Evolutionary conservation across 2,113 vertebrate genomes (phyloP).

Genomic region (Riparia riparia): DNA sequence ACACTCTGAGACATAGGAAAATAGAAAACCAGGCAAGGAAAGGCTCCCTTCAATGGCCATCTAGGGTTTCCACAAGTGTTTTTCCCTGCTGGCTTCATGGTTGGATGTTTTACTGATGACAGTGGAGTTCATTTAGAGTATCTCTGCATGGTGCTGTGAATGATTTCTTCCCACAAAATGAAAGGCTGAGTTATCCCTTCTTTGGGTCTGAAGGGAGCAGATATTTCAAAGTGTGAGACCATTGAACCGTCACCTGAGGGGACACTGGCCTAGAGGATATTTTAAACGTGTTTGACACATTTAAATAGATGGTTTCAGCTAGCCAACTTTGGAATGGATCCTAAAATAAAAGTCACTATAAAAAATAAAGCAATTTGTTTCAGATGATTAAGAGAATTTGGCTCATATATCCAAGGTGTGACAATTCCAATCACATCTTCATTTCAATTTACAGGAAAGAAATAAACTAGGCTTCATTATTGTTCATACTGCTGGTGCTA

Average conservation of each 20-base stretch:
- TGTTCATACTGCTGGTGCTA: slow-evolving; percentile 3
- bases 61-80: not conserved
- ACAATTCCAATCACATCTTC: slow-evolving; percentile 36
- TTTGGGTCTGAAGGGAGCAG: not conserved
- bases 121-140: not conserved
- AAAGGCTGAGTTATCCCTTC: not conserved
- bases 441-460: slow-evolving; percentile 46
- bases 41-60: not conserved
- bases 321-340: not conserved
- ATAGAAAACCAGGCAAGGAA: not conserved
- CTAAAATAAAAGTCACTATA: slow-evolving; percentile 11
- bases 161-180: not conserved
- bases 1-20: not conserved
- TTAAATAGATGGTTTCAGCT: slow-evolving; percentile 29
- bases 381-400: slow-evolving; percentile 20
- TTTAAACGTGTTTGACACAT: not conserved
- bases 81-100: not conserved
- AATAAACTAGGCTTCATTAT: slow-evolving; percentile 38
- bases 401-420: not conserved
- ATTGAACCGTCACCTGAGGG: not conserved
- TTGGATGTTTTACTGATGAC: not conserved
- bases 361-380: slow-evolving; percentile 42
- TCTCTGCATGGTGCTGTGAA: not conserved
- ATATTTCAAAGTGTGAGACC: not conserved
- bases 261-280: not conserved